Evolutionary conservation across 2,113 vertebrate genomes (phyloP).

Genomic region (Neopipo cinnamomea): DNA sequence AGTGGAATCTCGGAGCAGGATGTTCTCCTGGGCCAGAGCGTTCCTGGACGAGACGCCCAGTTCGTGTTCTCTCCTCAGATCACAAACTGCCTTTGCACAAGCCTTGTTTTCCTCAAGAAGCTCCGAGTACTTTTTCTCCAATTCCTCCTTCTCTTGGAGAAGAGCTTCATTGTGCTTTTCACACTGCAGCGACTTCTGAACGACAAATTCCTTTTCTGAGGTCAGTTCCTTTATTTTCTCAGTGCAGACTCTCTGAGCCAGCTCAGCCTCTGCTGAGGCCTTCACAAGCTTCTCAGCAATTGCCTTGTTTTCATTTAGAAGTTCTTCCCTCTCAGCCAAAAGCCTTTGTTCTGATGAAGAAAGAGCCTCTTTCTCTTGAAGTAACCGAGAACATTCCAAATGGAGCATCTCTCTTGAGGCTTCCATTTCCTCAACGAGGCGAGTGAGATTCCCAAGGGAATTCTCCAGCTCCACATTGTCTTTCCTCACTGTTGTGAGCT

Average conservation of each 20-base stretch:
- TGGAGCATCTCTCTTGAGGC: slow-evolving; percentile 78
- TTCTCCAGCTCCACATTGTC: slow-evolving; percentile 78
- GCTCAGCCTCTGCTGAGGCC: slow-evolving; percentile 55
- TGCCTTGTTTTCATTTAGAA: slow-evolving; percentile 73
- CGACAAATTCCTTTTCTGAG: slow-evolving; percentile 75
- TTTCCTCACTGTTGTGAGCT: slow-evolving; percentile 59
- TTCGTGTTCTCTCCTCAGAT: slow-evolving; percentile 75
- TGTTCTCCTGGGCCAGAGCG: slow-evolving; percentile 71
- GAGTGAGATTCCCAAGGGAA: slow-evolving; percentile 73
- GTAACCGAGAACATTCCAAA: slow-evolving; percentile 78
- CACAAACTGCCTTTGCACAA: slow-evolving; percentile 68
- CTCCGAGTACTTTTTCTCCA: slow-evolving; percentile 75
- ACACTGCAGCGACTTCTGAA: slow-evolving; percentile 61
- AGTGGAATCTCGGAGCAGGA: slow-evolving; percentile 64
- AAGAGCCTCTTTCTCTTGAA: slow-evolving; percentile 86
- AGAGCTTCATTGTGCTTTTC: slow-evolving; percentile 75
- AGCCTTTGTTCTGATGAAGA: slow-evolving; percentile 75
- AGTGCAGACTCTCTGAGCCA: slow-evolving; percentile 55
- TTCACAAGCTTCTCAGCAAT: slow-evolving; percentile 71
- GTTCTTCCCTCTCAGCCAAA: slow-evolving; percentile 78
- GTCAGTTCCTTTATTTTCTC: slow-evolving; percentile 65
- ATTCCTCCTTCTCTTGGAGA: slow-evolving; percentile 77
- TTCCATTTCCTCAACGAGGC: slow-evolving; percentile 83
- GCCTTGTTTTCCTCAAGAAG: slow-evolving; percentile 75
- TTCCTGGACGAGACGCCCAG: slow-evolving; percentile 67